phyloP scores from a whole-genome alignment of 2,888 invertebrate species.

The Drosophila picticornis region DNA sequence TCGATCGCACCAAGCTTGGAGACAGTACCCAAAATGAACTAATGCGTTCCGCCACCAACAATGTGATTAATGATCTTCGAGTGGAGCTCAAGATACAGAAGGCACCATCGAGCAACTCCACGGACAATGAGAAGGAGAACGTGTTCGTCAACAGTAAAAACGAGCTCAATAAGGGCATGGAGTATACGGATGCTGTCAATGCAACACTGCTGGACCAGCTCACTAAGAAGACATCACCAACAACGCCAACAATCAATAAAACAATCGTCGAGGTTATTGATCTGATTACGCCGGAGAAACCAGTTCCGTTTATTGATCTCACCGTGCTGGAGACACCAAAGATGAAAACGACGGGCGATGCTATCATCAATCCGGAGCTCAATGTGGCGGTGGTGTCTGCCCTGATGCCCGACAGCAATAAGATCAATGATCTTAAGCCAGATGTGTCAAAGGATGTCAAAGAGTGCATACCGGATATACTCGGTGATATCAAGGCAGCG shows the following conservation, averaged over 20 bases:
- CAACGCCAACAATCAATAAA: conserved; percentile 78
- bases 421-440: conserved; percentile 80
- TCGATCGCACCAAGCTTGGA: conserved; percentile 85
- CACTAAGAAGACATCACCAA: conserved; percentile 70
- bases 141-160: conserved; percentile 84
- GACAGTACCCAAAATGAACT: conserved; percentile 72
- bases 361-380: conserved; percentile 64
- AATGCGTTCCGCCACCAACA: conserved; percentile 76
- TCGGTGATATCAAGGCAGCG: conserved; percentile 76
- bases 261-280: conserved; percentile 84
- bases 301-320: conserved; percentile 80
- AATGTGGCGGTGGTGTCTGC: conserved; percentile 52
- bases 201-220: conserved; percentile 82
- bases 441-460: conserved; percentile 84
- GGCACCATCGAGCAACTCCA: conserved; percentile 75
- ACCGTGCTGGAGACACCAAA: conserved; percentile 77
- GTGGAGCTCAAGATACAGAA: conserved; percentile 83
- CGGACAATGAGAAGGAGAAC: conserved; percentile 84
- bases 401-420: conserved; percentile 74
- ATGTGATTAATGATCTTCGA: conserved; percentile 82
- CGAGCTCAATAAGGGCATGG: conserved; percentile 84
- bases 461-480: conserved; percentile 83
- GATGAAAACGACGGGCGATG: conserved; percentile 69
- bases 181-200: conserved; percentile 84
- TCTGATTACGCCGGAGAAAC: conserved; percentile 83